Evolutionary conservation across 2,113 vertebrate species (phyloP).

Genomic region (Tinamus guttatus): DNA sequence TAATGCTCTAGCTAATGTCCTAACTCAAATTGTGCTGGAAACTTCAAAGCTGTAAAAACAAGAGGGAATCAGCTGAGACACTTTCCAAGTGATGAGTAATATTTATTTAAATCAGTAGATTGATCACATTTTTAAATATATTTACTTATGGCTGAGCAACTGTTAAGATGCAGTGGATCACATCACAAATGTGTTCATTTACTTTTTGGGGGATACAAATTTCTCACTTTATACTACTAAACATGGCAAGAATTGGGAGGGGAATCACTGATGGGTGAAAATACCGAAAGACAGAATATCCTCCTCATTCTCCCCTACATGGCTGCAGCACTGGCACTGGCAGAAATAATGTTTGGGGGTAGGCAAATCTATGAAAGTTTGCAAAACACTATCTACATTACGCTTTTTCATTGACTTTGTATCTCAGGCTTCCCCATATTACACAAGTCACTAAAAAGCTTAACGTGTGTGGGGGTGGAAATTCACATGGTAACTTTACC

Average conservation of each 20-base stretch:
- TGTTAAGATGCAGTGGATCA: background rate
- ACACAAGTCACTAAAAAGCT: background rate
- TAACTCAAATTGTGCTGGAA: background rate
- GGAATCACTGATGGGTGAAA: background rate
- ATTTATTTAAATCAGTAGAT: background rate
- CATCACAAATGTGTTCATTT: background rate
- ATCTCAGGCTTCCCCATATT: background rate
- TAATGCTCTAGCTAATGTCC: background rate
- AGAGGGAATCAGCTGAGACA: background rate
- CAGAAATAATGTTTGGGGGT: background rate
- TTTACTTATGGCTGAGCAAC: background rate
- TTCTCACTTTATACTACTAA: background rate
- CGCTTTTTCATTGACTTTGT: background rate
- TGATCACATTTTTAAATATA: constrained; percentile 46
- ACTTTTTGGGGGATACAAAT: background rate
- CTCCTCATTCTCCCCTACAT: background rate
- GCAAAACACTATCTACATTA: background rate
- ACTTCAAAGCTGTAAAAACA: background rate
- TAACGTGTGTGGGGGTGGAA: background rate
- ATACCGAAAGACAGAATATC: background rate
- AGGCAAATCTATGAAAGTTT: background rate
- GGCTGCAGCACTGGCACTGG: background rate
- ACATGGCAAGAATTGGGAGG: background rate
- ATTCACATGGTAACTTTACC: background rate
- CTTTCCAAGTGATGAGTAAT: background rate